These are phyloP conservation scores for Phacellophora camtschatica DNA, from an alignment of 30 jellyfish, hydroid and myxozoan species.

Conservation along the genomic window DNA sequence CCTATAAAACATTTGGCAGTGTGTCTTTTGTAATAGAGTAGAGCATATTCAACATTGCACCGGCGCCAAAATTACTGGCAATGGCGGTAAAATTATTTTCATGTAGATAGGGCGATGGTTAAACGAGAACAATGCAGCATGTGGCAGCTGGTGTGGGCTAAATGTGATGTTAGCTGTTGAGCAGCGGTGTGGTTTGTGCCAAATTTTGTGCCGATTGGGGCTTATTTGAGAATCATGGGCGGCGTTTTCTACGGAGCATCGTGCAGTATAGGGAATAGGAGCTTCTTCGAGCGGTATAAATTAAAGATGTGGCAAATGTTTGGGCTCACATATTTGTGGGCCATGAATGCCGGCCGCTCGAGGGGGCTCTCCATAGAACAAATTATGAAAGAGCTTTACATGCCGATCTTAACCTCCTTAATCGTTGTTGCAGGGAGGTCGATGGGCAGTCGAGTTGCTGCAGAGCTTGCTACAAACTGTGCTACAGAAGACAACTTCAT, in stretches of 20 bases:
- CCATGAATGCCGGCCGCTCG: slow-evolving; percentile 15
- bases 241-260: not conserved
- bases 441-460: slow-evolving; percentile 92
- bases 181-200: too few species aligned
- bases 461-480: slow-evolving; percentile 66
- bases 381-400: slow-evolving; percentile 24
- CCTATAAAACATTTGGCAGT: too few species aligned
- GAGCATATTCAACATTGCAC: too few species aligned
- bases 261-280: not conserved
- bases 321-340: slow-evolving; percentile 24
- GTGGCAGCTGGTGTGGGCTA: too few species aligned
- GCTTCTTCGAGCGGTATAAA: slow-evolving; percentile 6
- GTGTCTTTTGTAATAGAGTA: too few species aligned
- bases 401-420: not conserved
- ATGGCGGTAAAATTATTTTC: too few species aligned
- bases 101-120: too few species aligned
- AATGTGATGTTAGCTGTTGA: too few species aligned
- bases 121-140: too few species aligned
- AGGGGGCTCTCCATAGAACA: slow-evolving; percentile 25
- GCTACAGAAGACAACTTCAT: slow-evolving; percentile 17
- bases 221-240: too few species aligned
- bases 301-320: slow-evolving; percentile 31
- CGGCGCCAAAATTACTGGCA: too few species aligned
- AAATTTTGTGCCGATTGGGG: too few species aligned
- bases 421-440: slow-evolving; percentile 64